phyloP scores from a whole-genome alignment of 1,140 invertebrate genomes.

The Ceratoteleas bidentatus region DNA sequence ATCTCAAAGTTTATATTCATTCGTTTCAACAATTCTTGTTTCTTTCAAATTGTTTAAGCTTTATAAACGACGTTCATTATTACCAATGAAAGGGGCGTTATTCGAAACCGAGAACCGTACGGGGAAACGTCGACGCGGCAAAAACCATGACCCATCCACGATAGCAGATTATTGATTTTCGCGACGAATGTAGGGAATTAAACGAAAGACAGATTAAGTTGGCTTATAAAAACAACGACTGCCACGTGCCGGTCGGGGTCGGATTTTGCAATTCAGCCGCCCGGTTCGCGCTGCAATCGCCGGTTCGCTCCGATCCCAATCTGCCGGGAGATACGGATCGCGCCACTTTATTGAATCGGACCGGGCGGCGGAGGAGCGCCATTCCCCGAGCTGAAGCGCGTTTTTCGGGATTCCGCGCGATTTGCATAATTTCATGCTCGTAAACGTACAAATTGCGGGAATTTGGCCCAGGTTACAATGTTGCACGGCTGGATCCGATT shows the following conservation, averaged over 20 bases:
- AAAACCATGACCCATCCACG: conserved; percentile 35
- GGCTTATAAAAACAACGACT: conserved; percentile 6
- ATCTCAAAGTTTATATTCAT: too few species aligned
- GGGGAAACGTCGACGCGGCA: not conserved
- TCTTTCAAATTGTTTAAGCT: not conserved
- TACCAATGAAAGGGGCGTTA: not conserved
- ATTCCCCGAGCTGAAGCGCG: too few species aligned
- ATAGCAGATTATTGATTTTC: conserved; percentile 24
- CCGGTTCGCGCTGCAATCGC: conserved; percentile 12
- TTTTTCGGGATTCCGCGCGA: not conserved
- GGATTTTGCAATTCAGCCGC: conserved; percentile 33
- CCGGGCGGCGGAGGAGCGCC: too few species aligned
- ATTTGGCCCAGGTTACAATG: too few species aligned
- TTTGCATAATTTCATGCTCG: too few species aligned
- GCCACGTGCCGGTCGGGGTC: conserved; percentile 18
- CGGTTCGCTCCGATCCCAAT: conserved; percentile 24
- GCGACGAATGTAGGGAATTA: conserved; percentile 27
- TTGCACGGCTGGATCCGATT: too few species aligned
- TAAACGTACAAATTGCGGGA: too few species aligned
- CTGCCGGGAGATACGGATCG: conserved; percentile 15
- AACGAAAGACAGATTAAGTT: conserved; percentile 19
- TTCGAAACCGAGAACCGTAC: not conserved
- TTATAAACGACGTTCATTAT: not conserved
- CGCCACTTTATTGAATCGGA: conserved; percentile 25
- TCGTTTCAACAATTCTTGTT: too few species aligned